Conservation (phyloP, 1,140 invertebrate genomes). For the Oedothorax gibbosus region DNA sequence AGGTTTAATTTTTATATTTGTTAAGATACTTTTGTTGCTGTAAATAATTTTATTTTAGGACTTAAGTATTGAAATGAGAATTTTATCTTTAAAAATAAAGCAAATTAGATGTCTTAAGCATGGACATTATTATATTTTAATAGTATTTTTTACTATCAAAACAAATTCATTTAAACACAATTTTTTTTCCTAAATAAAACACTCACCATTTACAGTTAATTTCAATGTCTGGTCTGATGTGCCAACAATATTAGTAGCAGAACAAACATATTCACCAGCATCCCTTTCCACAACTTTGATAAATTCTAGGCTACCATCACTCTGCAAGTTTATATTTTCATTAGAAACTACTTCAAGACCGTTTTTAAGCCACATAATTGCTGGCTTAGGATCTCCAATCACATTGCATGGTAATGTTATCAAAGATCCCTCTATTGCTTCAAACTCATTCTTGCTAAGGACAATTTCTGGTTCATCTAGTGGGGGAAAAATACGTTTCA, state of each 20-base stretch:
- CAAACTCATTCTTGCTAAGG: slow-evolving; percentile 61
- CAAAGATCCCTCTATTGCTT: slow-evolving; percentile 24
- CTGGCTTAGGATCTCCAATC: slow-evolving; percentile 62
- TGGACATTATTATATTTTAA: too few relatives aligned
- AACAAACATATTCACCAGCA: slow-evolving; percentile 68
- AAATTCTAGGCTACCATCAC: slow-evolving; percentile 68
- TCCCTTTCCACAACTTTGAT: slow-evolving; percentile 67
- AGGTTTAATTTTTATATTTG: too few relatives aligned
- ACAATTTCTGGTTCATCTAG: slow-evolving; percentile 59
- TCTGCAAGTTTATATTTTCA: neutral
- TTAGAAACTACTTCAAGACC: slow-evolving; percentile 62
- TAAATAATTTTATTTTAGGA: too few relatives aligned
- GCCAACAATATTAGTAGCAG: slow-evolving; percentile 67
- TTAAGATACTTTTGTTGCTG: too few relatives aligned
- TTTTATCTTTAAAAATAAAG: too few relatives aligned
- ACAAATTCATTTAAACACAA: neutral
- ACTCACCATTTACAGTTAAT: slow-evolving; percentile 65
- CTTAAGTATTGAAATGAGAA: too few relatives aligned
- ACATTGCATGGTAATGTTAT: slow-evolving; percentile 60
- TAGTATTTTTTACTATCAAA: neutral
- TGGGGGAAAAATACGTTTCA: neutral
- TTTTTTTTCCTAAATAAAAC: neutral
- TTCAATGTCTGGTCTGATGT: slow-evolving; percentile 64
- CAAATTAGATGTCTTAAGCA: too few relatives aligned
- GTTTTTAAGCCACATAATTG: slow-evolving; percentile 52